Base-by-base conservation (phyloP, 2,797 vertebrate genomes). In the Threskiornis aethiopicus region DNA sequence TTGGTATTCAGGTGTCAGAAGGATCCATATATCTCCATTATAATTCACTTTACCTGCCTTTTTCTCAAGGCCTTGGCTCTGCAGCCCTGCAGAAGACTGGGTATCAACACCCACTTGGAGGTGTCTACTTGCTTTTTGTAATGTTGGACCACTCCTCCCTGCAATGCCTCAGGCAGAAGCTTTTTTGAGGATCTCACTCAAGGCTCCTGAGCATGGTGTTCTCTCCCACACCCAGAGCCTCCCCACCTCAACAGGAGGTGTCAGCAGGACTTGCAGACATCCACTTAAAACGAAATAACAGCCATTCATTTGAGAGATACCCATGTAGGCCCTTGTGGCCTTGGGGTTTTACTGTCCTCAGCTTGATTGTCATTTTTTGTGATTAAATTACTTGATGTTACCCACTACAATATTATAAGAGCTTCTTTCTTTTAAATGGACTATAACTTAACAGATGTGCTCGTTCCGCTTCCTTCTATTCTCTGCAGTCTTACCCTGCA, bases 161-260 rank as follows among this genome's bases (percentile, higher is more conserved):
- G n/a, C n/a, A 62, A 33, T 1, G 3, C 52, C 51, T 19, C 17
- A 17, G 20, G 11, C 28, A 47, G 41, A 64, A 59, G 18, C 29
- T 29, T 49, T 66, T n/a, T 7, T 13, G 13, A 66, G 52, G 37
- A 2, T 29, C 28, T 41, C 18, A 5, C 25, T 33, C 24, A 2
- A 31, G 18, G 13, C 5, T 58, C 46, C 49, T 6, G 26, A 46
- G 25, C 6, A 17, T 0, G 2, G 11, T 28, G 18, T 8, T 13
- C 28, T 37, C 19, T 61, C 47, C 52, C 11, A 17, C 6, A 25
- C 25, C 20, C 55, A 18, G 11, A 59, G 6, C 26, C 26, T 33
- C 22, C 62, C 10, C 44, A 26, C 10, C 31, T 39, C 46, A 39
- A 2, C 31, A 26, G 39, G 39, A 46, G 46, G 8, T 6, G 8